Percentiles rank a stretch among this genome's conserved stretches.
These are phyloP conservation scores for Enteromius viviparus DNA, from an alignment of 2,797 vertebrate genomes.

Conservation along the genomic window DNA sequence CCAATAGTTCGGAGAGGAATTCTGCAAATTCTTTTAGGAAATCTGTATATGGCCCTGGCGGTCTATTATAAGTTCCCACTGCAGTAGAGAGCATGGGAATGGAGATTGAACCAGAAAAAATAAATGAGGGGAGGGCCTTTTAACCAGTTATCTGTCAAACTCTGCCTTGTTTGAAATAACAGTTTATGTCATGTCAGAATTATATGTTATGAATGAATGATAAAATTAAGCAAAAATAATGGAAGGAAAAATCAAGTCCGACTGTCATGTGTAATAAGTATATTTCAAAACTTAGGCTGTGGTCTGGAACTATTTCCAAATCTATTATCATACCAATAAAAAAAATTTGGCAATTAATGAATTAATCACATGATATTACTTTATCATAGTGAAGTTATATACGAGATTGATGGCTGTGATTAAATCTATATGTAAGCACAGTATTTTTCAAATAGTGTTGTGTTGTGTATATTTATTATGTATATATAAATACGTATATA, in stretches of 20 bases:
- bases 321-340: neutral
- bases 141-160: neutral
- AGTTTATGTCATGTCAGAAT: neutral
- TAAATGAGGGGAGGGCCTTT: neutral
- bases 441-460: neutral
- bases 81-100: neutral
- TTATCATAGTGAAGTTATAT: neutral
- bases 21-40: no score
- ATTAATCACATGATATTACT: neutral
- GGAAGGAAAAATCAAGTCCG: neutral
- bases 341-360: neutral
- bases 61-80: neutral
- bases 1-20: no score
- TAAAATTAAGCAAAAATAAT: neutral
- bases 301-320: neutral
- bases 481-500: no score
- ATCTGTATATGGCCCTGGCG: no score
- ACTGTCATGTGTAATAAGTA: neutral
- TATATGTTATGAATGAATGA: neutral
- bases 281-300: neutral
- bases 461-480: no score
- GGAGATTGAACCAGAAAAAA: neutral
- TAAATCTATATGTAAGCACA: neutral
- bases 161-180: neutral
- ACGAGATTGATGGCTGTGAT: neutral